Evolutionary conservation across 2,888 invertebrate species (phyloP).

Genomic region (Hoplodrina ambigua): DNA sequence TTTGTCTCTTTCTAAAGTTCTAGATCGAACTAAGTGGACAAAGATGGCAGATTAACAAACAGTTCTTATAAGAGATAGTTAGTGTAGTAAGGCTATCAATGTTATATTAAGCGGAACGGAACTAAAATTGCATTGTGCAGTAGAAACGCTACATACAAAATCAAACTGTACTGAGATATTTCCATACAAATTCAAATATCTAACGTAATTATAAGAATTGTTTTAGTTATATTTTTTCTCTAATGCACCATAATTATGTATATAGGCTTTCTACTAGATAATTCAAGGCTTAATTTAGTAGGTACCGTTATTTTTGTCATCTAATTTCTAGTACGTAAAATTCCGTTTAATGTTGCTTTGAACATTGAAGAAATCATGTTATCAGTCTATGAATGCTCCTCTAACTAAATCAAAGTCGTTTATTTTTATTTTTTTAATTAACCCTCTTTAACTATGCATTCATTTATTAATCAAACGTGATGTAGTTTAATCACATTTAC

Average conservation of each 20-base stretch:
- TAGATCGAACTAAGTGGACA: constrained; percentile 23
- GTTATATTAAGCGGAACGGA: constrained; percentile 40
- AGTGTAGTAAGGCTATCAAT: constrained; percentile 52
- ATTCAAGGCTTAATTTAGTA: constrained; percentile 83
- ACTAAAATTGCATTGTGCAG: constrained; percentile 56
- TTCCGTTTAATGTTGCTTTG: constrained; percentile 48
- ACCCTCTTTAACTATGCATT: constrained; percentile 20
- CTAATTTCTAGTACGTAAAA: constrained; percentile 68
- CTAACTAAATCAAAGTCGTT: constrained; percentile 38
- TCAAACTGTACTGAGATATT: constrained; percentile 67
- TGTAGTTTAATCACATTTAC: constrained; percentile 37
- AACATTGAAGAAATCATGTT: constrained; percentile 52
- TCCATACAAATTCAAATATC: constrained; percentile 61
- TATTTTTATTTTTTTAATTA: constrained; percentile 19
- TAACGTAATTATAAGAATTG: constrained; percentile 59
- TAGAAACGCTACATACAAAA: constrained; percentile 61
- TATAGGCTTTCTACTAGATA: constrained; percentile 78
- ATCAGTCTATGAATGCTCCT: constrained; percentile 56
- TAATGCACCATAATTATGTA: constrained; percentile 80
- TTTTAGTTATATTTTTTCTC: constrained; percentile 65
- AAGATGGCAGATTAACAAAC: constrained; percentile 28
- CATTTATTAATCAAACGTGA: constrained; percentile 34
- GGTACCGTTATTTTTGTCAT: constrained; percentile 79
- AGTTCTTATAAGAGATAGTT: constrained; percentile 24
- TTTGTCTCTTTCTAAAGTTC: constrained; percentile 42